Percentiles rank a stretch among this genome's conserved stretches.
Evolutionary conservation across 2,888 invertebrate species (phyloP).

Genomic region (Lasioglossum pauxillum): DNA sequence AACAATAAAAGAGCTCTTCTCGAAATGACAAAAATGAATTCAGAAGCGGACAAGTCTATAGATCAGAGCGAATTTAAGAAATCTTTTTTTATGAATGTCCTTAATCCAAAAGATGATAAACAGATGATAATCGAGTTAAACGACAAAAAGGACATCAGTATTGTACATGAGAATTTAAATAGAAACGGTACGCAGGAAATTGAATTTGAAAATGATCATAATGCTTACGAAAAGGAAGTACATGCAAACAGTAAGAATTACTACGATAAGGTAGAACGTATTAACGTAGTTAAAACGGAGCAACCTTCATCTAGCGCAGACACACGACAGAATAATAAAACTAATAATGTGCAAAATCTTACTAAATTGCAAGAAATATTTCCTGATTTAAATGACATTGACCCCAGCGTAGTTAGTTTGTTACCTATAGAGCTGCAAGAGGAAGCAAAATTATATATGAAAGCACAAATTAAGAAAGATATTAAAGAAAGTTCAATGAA

Average conservation of each 20-base stretch:
- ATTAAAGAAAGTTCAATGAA: slow-evolving; percentile 54
- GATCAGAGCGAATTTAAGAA: slow-evolving; percentile 73
- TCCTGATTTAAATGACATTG: slow-evolving; percentile 84
- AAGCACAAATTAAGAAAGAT: slow-evolving; percentile 55
- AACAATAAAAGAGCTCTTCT: slow-evolving; percentile 26
- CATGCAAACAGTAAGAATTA: background rate
- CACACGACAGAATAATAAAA: background rate
- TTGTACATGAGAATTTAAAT: slow-evolving; percentile 1
- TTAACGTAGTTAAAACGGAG: background rate
- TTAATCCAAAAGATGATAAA: slow-evolving; percentile 67
- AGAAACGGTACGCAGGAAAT: background rate
- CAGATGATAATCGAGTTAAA: slow-evolving; percentile 8
- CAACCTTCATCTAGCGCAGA: slow-evolving; percentile 1
- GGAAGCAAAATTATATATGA: slow-evolving; percentile 77
- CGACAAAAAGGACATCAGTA: background rate
- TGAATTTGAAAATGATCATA: slow-evolving; percentile 21
- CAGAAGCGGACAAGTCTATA: slow-evolving; percentile 47
- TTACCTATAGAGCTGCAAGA: slow-evolving; percentile 82
- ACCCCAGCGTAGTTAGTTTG: slow-evolving; percentile 81
- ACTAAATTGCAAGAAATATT: slow-evolving; percentile 82
- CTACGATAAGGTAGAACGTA: background rate
- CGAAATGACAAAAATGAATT: slow-evolving; percentile 26
- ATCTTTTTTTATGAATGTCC: slow-evolving; percentile 81
- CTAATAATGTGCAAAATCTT: background rate
- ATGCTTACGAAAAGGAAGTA: background rate